Conservation (phyloP, 2,113 vertebrate species). For the Pedionomus torquatus region DNA sequence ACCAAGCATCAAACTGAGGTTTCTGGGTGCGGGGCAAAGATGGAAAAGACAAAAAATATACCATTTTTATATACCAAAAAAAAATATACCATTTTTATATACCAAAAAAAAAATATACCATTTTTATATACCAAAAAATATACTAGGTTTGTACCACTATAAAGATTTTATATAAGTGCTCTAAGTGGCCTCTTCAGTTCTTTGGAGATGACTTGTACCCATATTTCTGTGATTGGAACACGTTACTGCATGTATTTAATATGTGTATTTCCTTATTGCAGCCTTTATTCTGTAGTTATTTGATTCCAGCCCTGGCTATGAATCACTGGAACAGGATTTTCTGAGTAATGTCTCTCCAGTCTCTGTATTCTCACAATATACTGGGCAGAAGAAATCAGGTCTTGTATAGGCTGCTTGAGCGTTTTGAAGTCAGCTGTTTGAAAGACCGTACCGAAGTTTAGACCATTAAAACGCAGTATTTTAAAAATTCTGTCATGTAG, state of each 20-base stretch:
- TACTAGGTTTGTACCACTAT: background rate
- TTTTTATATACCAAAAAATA: background rate
- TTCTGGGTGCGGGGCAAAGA: background rate
- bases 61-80: background rate
- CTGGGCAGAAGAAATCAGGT: background rate
- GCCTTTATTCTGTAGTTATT: background rate
- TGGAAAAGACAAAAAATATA: background rate
- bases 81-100: background rate
- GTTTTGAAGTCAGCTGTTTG: slow-evolving; percentile 34
- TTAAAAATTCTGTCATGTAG: background rate
- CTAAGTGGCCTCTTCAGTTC: background rate
- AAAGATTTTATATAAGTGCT: background rate
- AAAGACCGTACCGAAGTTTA: background rate
- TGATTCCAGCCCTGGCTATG: background rate
- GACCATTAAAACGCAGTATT: slow-evolving; percentile 41
- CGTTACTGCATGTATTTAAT: background rate
- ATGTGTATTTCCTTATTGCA: background rate
- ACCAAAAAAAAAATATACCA: too few species aligned
- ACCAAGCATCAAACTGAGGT: background rate
- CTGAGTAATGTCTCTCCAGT: slow-evolving; percentile 20
- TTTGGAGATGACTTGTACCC: background rate
- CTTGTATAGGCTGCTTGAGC: background rate
- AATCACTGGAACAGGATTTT: slow-evolving; percentile 53
- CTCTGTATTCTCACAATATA: background rate
- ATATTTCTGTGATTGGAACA: background rate